Evolutionary conservation across 2,888 invertebrate species (phyloP), one percentile per base, ranked within the genome.

Genomic region (Adelphocoris suturalis): DNA sequence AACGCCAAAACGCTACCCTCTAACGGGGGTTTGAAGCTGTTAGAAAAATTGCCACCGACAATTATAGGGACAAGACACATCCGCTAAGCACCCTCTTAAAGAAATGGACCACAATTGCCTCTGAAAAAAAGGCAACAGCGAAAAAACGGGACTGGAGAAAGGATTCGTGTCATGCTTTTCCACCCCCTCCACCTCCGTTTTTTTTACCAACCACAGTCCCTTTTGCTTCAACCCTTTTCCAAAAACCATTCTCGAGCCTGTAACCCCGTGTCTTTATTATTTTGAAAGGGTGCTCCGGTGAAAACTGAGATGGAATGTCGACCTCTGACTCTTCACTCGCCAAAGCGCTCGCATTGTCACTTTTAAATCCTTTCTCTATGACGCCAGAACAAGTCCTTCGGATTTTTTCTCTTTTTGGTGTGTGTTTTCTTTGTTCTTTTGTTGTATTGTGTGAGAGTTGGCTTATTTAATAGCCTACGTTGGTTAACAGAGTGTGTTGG

Each of bases 11-110:
- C 68, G 48, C 47, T 37, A 16, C 52, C 12, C 13, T 16, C 48
- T 4, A 61, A 27, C n/a, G 48, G 37, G 37, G 55, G 52, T 88
- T 88, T 78, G 78, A 80, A 89, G 89, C 89, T 89, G 89, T 89
- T 89, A 89, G 82, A 82, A 89, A 89, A 84, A 89, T 89, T 89
- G 89, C 89, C 89, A 84, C 82, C 89, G 84, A 89, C 89, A 89
- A 89, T 89, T 89, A 89, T 75, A 84, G 84, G 88, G 61, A 80
- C 88, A 78, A 88, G 88, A 88, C 88, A 88, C 88, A 80, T 88
- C 78, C 78, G n/a, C 78, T 88, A 88, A 88, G 78, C 88, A 88
- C 88, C 88, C 88, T 88, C 88, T 88, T 80, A 88, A 88, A 88
- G 88, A 88, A 88, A 88, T 88, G 88, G 88, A 27, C 52, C 61